Evolutionary conservation across 2,113 vertebrate genomes (phyloP), one percentile per base, ranked within the genome.

Genomic region (Mixornis gularis): DNA sequence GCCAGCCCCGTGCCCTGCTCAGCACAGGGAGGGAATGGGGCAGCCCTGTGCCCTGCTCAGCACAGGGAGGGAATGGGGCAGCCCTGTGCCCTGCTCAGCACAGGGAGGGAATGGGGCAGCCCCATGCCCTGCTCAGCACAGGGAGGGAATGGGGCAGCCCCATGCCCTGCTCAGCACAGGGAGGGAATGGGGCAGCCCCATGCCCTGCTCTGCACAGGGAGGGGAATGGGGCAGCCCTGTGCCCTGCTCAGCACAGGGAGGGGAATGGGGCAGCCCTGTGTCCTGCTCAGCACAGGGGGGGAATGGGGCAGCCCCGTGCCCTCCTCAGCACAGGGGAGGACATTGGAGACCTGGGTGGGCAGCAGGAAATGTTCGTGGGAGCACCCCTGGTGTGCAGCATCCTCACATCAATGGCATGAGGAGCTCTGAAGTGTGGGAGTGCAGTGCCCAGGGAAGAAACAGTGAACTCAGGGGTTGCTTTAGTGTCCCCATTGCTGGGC

Each of bases 91-190:
- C 43, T 41, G 41, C 41, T 41, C 41, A 41, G 41, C 14, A 41
- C 41, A 40, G 40, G 40, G n/a, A n/a, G 40, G 40, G 38, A 41
- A 41, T 41, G 9, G 52, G 69, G 60, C 48, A 74, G 64, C 32
- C 16, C 34, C 0, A 3, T 5, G 74, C 15, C 18, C 48, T 43
- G 41, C 32, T 8, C 12, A 7, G 4, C 2, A 0, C 8, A 10
- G 34, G 17, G 17, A 18, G 43, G 43, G 43, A 44, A 20, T 20
- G 44, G 44, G 44, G 20, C 44, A 46, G 44, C 44, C 44, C 44
- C 10, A 20, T 44, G 44, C 44, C 44, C 44, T 44, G 44, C 44
- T 22, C 44, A 21, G 44, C 20, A 46, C 10, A 10, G 44, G 44
- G 8, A 20, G 44, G 19, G 19, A 5, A 41, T 41, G 44, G 44